These are phyloP conservation scores for Otolemur garnettii DNA, from an alignment of 2,113 vertebrate species.

Conservation along the genomic window DNA sequence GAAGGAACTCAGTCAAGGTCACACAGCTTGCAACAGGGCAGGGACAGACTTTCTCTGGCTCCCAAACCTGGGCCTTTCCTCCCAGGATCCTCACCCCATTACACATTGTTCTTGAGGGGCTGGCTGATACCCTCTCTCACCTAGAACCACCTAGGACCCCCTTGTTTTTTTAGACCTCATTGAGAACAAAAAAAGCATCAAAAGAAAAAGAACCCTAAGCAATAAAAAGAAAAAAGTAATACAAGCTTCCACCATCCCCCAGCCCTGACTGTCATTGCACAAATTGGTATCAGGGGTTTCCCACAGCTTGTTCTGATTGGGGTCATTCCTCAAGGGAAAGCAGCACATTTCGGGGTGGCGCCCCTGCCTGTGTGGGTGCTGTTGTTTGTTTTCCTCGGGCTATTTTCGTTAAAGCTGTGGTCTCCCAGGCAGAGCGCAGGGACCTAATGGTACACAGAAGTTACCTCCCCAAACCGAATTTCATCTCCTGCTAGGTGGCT, in stretches of 20 bases:
- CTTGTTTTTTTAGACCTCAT: background rate
- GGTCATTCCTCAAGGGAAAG: background rate
- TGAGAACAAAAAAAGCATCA: background rate
- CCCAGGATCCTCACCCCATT: background rate
- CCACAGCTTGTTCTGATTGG: background rate
- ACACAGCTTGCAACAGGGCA: background rate
- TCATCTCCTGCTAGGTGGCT: background rate
- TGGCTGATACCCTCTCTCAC: background rate
- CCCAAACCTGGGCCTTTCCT: background rate
- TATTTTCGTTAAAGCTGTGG: conserved; percentile 56
- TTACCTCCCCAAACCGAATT: conserved; percentile 65
- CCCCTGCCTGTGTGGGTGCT: background rate
- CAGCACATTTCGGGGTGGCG: background rate
- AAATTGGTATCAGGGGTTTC: background rate
- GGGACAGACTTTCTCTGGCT: background rate
- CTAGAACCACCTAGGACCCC: background rate
- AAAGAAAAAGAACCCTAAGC: background rate
- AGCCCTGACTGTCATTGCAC: background rate
- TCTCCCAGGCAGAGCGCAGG: conserved; percentile 57
- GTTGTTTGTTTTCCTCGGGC: conserved; percentile 58
- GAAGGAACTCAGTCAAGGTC: background rate
- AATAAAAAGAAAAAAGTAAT: background rate
- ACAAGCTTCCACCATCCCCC: background rate
- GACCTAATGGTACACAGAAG: conserved; percentile 33
- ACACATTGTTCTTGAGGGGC: background rate